Percentiles rank a stretch among this genome's conserved stretches.
phyloP scores from a whole-genome alignment of 2,113 vertebrate species.

The Calyptommatus sinebrachiatus region DNA sequence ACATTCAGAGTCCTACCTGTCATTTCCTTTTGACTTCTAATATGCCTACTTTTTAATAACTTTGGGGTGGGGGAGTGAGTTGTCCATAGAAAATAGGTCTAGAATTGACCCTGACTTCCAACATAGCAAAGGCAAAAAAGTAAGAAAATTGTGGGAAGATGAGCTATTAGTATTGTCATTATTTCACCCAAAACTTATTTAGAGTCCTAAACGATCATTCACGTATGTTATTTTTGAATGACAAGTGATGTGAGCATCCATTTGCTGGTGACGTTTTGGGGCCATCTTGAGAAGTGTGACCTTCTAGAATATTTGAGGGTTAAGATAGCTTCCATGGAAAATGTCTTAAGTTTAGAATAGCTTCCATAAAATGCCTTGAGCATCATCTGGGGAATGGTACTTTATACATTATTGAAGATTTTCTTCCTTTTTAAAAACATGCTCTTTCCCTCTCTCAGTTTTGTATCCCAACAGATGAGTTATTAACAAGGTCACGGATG shows the following conservation, averaged over 20 bases:
- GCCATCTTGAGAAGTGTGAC: too few species aligned
- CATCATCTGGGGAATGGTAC: not conserved
- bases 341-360: too few species aligned
- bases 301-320: not conserved
- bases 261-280: not conserved
- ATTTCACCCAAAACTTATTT: too few species aligned
- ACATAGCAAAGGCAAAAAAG: not conserved
- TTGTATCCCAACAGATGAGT: constrained; percentile 37
- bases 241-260: too few species aligned
- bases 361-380: not conserved
- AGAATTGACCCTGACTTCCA: not conserved
- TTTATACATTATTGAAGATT: not conserved
- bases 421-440: not conserved
- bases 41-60: too few species aligned
- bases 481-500: constrained; percentile 29
- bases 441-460: not conserved
- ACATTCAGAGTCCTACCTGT: not conserved
- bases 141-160: too few species aligned
- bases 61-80: too few species aligned
- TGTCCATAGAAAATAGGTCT: not conserved
- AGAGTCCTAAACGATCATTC: too few species aligned
- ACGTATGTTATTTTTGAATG: too few species aligned
- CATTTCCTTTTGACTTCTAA: not conserved
- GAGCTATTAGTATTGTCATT: too few species aligned
- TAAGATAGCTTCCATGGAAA: too few species aligned